Conservation (phyloP, 2,888 invertebrate genomes). For the Epinotia nisella region DNA sequence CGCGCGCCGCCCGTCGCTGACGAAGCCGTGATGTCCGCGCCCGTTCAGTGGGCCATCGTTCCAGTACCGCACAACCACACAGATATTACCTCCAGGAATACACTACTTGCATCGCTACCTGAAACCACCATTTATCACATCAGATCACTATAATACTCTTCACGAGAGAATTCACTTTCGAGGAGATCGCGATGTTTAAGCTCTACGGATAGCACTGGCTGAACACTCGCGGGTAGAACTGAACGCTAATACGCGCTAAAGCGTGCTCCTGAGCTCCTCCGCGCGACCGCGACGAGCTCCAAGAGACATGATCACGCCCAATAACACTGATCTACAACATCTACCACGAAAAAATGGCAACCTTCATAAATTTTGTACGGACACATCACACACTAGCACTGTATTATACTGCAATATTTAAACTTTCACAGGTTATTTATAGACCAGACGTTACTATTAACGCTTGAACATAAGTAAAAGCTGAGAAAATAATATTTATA, state of each 20-base stretch:
- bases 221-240: constrained; percentile 49
- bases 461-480: constrained; percentile 85
- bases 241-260: constrained; percentile 47
- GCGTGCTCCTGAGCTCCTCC: constrained; percentile 53
- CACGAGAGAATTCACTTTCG: constrained; percentile 19
- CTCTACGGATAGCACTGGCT: constrained; percentile 18
- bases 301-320: constrained; percentile 69
- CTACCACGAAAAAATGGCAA: constrained; percentile 83
- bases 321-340: constrained; percentile 73
- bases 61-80: constrained; percentile 84
- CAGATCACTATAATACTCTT: constrained; percentile 29
- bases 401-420: constrained; percentile 82
- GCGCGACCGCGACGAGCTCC: constrained; percentile 53
- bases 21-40: constrained; percentile 81
- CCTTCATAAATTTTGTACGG: constrained; percentile 75
- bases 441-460: constrained; percentile 84
- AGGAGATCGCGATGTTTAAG: constrained; percentile 24
- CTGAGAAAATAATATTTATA: constrained; percentile 85
- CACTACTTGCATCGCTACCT: constrained; percentile 81
- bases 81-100: constrained; percentile 83
- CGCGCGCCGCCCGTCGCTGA: constrained; percentile 83
- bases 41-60: constrained; percentile 86
- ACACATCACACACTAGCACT: constrained; percentile 74
- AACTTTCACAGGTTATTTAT: constrained; percentile 83
- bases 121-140: constrained; percentile 67